phyloP scores from a whole-genome alignment of 1,140 invertebrate species.

The Neuroterus valhalla region DNA sequence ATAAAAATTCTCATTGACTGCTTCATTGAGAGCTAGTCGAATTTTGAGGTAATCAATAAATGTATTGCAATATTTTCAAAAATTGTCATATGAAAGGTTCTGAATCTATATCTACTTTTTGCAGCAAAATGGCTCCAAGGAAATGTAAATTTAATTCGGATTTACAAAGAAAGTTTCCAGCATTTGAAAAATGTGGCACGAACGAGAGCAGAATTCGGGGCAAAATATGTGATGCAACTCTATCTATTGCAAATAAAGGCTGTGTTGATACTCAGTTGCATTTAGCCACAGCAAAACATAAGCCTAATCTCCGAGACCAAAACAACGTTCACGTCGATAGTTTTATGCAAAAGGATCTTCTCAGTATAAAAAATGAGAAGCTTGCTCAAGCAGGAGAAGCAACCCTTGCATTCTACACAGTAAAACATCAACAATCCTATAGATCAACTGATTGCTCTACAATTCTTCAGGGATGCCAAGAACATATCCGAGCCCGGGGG shows the following conservation, averaged over 20 bases:
- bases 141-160: too few relatives aligned
- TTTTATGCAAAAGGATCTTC: not conserved
- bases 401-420: not conserved
- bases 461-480: too few relatives aligned
- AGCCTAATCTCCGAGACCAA: not conserved
- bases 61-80: too few relatives aligned
- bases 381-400: not conserved
- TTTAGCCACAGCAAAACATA: not conserved
- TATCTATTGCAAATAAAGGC: too few relatives aligned
- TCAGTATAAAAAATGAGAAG: not conserved
- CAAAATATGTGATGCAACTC: not conserved
- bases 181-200: too few relatives aligned
- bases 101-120: not conserved
- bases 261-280: too few relatives aligned
- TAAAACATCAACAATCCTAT: not conserved
- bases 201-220: too few relatives aligned
- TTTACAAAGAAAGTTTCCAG: too few relatives aligned
- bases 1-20: too few relatives aligned
- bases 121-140: not conserved
- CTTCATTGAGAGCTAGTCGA: too few relatives aligned
- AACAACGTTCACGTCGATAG: not conserved
- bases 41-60: not conserved
- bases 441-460: conserved; percentile 1
- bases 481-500: too few relatives aligned
- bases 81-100: too few relatives aligned